phyloP scores from a whole-genome alignment of 2,888 invertebrate genomes.

The Bombyx huttoni region DNA sequence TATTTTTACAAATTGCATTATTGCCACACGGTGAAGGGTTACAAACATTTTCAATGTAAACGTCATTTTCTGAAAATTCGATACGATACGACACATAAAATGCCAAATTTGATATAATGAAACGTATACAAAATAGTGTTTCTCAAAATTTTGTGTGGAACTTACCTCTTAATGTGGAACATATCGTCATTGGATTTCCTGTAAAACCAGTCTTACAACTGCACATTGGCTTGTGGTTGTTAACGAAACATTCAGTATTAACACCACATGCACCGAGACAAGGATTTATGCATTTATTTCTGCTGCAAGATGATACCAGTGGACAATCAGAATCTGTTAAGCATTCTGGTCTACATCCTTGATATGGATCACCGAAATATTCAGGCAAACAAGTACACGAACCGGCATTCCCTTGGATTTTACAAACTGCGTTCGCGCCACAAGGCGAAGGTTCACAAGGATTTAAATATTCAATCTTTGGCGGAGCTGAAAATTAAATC shows the following conservation, averaged over 20 bases:
- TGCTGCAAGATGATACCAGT: constrained; percentile 74
- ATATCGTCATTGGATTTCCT: constrained; percentile 77
- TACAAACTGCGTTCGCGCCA: constrained; percentile 81
- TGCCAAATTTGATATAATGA: no score
- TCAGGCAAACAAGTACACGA: constrained; percentile 80
- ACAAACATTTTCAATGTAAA: constrained; percentile 72
- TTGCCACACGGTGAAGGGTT: constrained; percentile 81
- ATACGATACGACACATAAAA: no score
- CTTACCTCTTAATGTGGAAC: constrained; percentile 48
- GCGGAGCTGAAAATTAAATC: constrained; percentile 55
- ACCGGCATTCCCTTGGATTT: constrained; percentile 79
- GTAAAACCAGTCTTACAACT: constrained; percentile 74
- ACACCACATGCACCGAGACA: constrained; percentile 79
- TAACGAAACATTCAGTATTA: constrained; percentile 76
- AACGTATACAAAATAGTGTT: no score
- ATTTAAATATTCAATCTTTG: constrained; percentile 55
- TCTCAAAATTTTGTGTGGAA: constrained; percentile 6
- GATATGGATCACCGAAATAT: constrained; percentile 83
- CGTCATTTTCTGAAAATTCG: constrained; percentile 43
- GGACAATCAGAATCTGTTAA: constrained; percentile 76
- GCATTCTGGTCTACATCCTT: constrained; percentile 80
- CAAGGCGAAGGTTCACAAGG: constrained; percentile 78
- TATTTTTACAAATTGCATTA: constrained; percentile 80
- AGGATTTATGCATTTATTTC: constrained; percentile 78
- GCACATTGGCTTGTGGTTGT: constrained; percentile 77